A percentile compares a stretch with the other conserved stretches of the same genome.
Conservation (phyloP, 2,113 vertebrate species). For the Acinonyx jubatus region DNA sequence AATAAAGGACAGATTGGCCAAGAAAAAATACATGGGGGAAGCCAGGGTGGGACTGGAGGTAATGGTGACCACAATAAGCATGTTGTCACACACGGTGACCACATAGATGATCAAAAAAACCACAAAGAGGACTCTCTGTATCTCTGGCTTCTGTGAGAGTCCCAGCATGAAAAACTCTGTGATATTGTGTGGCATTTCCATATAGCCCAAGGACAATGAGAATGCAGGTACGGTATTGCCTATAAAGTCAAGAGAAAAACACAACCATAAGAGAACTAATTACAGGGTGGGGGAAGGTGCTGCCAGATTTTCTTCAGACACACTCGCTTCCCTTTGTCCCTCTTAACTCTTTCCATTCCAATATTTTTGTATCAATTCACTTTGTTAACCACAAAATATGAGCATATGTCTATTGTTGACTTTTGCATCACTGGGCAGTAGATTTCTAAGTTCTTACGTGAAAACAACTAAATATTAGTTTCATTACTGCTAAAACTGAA, state of each 20-base stretch:
- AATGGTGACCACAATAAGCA: neutral
- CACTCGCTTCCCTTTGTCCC: neutral
- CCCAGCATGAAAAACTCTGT: constrained; percentile 67
- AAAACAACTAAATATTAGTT: neutral
- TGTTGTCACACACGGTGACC: neutral
- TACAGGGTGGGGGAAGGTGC: neutral
- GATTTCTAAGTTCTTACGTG: neutral
- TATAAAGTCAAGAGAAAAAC: neutral
- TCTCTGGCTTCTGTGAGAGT: constrained; percentile 25
- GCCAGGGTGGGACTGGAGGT: neutral
- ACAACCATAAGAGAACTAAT: neutral
- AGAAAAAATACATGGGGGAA: constrained; percentile 49
- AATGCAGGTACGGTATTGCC: neutral
- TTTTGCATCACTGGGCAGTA: neutral
- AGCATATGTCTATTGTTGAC: neutral
- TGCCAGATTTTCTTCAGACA: neutral
- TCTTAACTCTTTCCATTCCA: neutral
- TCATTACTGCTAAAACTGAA: neutral
- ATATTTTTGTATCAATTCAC: neutral
- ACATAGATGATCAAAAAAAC: neutral
- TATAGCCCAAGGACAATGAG: neutral
- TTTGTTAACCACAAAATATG: neutral
- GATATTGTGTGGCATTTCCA: constrained; percentile 55
- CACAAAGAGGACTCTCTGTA: constrained; percentile 23
- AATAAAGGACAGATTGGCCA: constrained; percentile 42